Evolutionary conservation across 2,888 invertebrate genomes (phyloP).

Genomic region (Heliconius aoede): DNA sequence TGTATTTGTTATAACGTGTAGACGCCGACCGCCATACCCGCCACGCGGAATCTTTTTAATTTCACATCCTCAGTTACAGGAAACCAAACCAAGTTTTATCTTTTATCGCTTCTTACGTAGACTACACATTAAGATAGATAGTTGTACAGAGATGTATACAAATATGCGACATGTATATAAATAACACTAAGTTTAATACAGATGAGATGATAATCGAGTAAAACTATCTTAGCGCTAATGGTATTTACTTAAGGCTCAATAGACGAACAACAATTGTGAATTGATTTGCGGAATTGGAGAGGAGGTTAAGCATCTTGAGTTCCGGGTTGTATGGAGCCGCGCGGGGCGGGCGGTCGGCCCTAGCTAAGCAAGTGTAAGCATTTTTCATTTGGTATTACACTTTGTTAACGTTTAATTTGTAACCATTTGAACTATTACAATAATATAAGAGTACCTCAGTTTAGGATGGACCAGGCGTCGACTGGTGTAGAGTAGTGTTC

Average conservation of each 20-base stretch:
- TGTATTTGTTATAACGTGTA: slow-evolving; percentile 83
- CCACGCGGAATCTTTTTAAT: slow-evolving; percentile 71
- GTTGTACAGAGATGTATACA: slow-evolving; percentile 81
- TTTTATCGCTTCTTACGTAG: slow-evolving; percentile 74
- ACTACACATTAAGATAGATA: slow-evolving; percentile 77
- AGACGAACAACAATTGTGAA: slow-evolving; percentile 69
- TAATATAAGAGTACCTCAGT: slow-evolving; percentile 81
- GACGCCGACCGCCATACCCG: slow-evolving; percentile 73
- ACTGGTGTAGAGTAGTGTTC: slow-evolving; percentile 76
- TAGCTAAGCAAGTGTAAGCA: slow-evolving; percentile 83
- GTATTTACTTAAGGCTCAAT: slow-evolving; percentile 79
- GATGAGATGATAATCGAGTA: slow-evolving; percentile 67
- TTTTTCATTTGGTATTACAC: slow-evolving; percentile 80
- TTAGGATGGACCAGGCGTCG: slow-evolving; percentile 84
- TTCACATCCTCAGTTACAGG: slow-evolving; percentile 79
- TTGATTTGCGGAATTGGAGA: slow-evolving; percentile 77
- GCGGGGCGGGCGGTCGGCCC: slow-evolving; percentile 73
- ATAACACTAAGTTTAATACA: slow-evolving; percentile 81
- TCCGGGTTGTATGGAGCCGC: slow-evolving; percentile 65
- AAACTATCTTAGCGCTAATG: slow-evolving; percentile 79
- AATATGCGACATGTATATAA: slow-evolving; percentile 75
- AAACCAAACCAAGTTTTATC: slow-evolving; percentile 53
- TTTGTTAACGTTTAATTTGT: slow-evolving; percentile 83
- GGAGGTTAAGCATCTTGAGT: slow-evolving; percentile 76
- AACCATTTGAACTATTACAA: slow-evolving; percentile 82